Conservation (phyloP, 2,888 invertebrate genomes). For the Sarcophaga rosellei region DNA sequence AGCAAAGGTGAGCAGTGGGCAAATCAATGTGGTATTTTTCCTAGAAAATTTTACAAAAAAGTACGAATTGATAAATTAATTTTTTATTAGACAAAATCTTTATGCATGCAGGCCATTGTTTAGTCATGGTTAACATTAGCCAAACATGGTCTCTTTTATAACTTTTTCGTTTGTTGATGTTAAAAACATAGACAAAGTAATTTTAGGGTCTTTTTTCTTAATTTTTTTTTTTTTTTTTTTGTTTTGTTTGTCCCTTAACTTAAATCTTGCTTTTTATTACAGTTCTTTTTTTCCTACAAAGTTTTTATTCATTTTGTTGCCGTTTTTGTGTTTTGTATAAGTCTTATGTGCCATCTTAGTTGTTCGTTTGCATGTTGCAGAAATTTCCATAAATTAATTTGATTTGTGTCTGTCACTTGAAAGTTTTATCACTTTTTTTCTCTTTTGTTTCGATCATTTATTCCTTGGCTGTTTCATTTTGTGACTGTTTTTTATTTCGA, state of each 20-base stretch:
- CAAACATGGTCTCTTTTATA: conserved; percentile 30
- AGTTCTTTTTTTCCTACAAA: conserved; percentile 38
- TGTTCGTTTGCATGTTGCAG: conserved; percentile 64
- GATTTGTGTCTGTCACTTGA: conserved; percentile 68
- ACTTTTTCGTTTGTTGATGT: conserved; percentile 45
- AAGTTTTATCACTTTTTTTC: conserved; percentile 64
- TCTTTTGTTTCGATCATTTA: not conserved
- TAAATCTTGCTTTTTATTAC: conserved; percentile 59
- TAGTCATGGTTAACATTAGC: conserved; percentile 11
- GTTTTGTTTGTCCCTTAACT: not conserved
- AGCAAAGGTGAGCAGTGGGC: too few relatives aligned
- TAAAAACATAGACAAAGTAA: conserved; percentile 51
- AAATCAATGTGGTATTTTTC: too few relatives aligned
- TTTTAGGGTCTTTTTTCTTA: not conserved
- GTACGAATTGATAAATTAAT: not conserved
- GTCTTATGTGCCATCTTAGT: conserved; percentile 41
- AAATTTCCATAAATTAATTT: conserved; percentile 69
- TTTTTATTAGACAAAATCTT: not conserved
- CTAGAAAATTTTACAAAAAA: too few relatives aligned
- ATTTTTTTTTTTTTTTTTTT: not conserved
- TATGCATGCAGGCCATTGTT: conserved; percentile 1
- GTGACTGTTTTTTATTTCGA: not conserved
- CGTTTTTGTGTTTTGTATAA: conserved; percentile 27
- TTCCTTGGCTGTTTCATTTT: not conserved
- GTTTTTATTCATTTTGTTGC: conserved; percentile 13